Evolutionary conservation across 2,888 invertebrate species (phyloP), one percentile per base, ranked within the genome.

Genomic region (Micropterix aruncella): DNA sequence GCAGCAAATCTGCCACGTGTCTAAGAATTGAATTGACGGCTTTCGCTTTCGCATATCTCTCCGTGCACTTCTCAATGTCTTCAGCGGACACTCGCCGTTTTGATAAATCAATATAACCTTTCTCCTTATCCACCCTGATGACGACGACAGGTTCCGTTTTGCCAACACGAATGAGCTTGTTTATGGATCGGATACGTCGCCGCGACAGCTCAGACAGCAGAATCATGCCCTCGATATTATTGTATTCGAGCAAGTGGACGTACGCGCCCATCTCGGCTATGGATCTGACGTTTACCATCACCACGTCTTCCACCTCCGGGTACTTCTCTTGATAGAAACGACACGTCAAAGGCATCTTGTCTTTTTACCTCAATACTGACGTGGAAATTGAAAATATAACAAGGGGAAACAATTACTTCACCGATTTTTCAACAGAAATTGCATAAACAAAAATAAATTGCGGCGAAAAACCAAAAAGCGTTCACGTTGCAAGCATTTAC

Each of bases 201-300:
- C 99, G 78, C 3, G 97, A 99, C 73, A 99, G 74, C 65, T 99
- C 99, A 3, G 96, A 97, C 2, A 99, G 77, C 59, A 99, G 70
- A 51, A 99, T 99, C 99, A 99, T 99, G 57, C 94, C 96, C 66
- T 99, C 97, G 54, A 96, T 99, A 59, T 96, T 94, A 65, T 99
- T 96, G 63, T 99, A 99, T 68, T 99, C 99, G 51, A 97, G 70
- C 48, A 99, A 71, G 63, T 94, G 91, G 14, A 99, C 99, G 64
- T 99, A 99, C 2, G 97, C 99, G 47, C 99, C 99, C 97, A 99
- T 99, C 74, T 99, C 97, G 15, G 96, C 97, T 57, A 99, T 99
- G 51, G 93, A 87, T 39, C 93, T 77, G 2, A 99, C 97, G 61
- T 95, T 99, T 18, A 96, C 97, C 95, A 97, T 95, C 40, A 99